Evolutionary conservation across 2,888 invertebrate species (phyloP).

Genomic region (Ypsolopha scabrella): DNA sequence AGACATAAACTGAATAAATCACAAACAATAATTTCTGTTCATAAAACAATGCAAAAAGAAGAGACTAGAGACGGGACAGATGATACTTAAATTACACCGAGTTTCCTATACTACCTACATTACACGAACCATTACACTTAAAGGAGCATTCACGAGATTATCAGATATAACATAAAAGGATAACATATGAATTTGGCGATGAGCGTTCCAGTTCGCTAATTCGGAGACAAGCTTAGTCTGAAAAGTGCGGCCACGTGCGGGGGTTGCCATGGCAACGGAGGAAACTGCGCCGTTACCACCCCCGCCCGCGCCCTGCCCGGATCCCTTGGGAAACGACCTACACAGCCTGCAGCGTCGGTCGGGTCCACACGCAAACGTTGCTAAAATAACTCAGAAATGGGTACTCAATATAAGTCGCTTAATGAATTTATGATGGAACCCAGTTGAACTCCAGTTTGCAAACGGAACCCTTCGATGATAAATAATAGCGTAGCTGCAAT

Average conservation of each 20-base stretch:
- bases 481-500: too few species aligned
- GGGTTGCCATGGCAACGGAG: slow-evolving; percentile 59
- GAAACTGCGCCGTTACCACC: slow-evolving; percentile 56
- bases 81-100: slow-evolving; percentile 1
- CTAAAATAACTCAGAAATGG: background rate
- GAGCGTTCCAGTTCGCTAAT: slow-evolving; percentile 36
- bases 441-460: too few species aligned
- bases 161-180: slow-evolving; percentile 28
- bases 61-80: background rate
- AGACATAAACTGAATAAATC: too few species aligned
- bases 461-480: too few species aligned
- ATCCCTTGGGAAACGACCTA: slow-evolving; percentile 3
- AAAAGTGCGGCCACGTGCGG: slow-evolving; percentile 42
- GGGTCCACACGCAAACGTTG: background rate
- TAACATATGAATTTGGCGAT: slow-evolving; percentile 33
- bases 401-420: background rate
- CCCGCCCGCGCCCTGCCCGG: slow-evolving; percentile 20
- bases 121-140: slow-evolving; percentile 32
- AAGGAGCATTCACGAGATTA: slow-evolving; percentile 28
- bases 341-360: background rate
- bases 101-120: slow-evolving; percentile 8
- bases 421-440: background rate
- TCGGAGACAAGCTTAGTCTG: slow-evolving; percentile 30
- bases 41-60: too few species aligned
- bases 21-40: too few species aligned